Evolutionary conservation across 2,113 vertebrate species (phyloP).

Genomic region (Acrocephalus arundinaceus): DNA sequence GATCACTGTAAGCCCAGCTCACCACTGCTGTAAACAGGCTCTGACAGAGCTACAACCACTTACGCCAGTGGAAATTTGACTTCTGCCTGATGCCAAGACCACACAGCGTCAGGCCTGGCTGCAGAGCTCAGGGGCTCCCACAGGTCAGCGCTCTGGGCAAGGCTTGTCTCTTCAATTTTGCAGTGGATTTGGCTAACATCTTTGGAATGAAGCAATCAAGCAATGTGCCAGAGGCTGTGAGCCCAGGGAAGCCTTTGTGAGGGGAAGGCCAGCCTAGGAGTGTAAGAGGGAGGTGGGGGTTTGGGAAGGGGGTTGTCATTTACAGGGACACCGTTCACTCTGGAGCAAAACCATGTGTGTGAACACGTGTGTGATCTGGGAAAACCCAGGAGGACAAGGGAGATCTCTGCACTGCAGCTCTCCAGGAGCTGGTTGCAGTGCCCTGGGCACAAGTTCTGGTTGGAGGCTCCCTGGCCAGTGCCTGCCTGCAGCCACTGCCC

Average conservation of each 20-base stretch:
- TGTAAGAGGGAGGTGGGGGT: background rate
- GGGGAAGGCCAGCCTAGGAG: background rate
- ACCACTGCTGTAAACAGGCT: background rate
- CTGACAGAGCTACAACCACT: background rate
- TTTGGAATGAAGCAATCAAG: background rate
- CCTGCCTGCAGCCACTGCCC: background rate
- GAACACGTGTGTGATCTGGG: background rate
- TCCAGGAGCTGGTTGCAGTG: no score
- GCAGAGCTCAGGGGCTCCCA: background rate
- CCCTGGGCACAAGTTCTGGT: no score
- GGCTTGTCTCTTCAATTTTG: background rate
- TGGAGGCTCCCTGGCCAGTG: no score
- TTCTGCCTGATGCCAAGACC: slow-evolving; percentile 14
- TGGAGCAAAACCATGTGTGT: slow-evolving; percentile 27
- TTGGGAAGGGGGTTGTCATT: slow-evolving; percentile 48
- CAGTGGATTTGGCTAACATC: background rate
- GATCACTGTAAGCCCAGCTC: background rate
- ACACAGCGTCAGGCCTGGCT: background rate
- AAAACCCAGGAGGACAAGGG: background rate
- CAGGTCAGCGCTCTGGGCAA: background rate
- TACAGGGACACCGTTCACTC: slow-evolving; percentile 55
- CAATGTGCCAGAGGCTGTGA: background rate
- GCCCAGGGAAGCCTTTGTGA: background rate
- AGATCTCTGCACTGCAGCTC: no score
- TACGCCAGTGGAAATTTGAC: background rate